Conservation (phyloP, 64 coral and sea anemone species). For the Hydrozoanthus tunicans region DNA sequence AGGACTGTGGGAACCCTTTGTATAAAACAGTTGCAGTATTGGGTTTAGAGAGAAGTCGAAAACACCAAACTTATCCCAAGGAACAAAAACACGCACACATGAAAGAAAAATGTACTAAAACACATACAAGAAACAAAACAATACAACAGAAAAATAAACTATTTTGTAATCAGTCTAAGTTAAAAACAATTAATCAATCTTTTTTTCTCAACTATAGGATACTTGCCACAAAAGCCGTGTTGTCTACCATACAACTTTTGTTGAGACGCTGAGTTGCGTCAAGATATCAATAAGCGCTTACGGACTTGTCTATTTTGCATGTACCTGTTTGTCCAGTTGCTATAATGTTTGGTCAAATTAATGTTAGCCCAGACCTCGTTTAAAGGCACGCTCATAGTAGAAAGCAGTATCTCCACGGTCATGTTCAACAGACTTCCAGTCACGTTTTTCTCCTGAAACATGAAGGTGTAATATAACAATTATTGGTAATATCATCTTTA, state of each 20-base stretch:
- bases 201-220: no score
- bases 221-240: no score
- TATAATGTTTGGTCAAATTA: constrained; percentile 56
- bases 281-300: not conserved
- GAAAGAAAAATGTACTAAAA: not conserved
- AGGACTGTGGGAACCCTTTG: no score
- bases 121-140: not conserved
- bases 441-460: constrained; percentile 28
- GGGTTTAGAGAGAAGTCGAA: not conserved
- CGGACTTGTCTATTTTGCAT: not conserved
- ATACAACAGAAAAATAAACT: no score
- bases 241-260: no score
- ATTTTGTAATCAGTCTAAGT: no score
- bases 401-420: constrained; percentile 51
- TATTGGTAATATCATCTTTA: not conserved
- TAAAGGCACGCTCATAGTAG: constrained; percentile 51
- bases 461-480: not conserved
- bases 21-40: not conserved
- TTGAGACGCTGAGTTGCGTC: no score
- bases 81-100: not conserved
- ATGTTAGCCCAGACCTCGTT: constrained; percentile 49
- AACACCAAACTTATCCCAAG: not conserved
- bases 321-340: constrained; percentile 74
- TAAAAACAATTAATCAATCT: no score
- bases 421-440: constrained; percentile 45